Evolutionary conservation across 2,888 invertebrate genomes (phyloP), one percentile per base, ranked within the genome.

Genomic region (Dynastes maya): DNA sequence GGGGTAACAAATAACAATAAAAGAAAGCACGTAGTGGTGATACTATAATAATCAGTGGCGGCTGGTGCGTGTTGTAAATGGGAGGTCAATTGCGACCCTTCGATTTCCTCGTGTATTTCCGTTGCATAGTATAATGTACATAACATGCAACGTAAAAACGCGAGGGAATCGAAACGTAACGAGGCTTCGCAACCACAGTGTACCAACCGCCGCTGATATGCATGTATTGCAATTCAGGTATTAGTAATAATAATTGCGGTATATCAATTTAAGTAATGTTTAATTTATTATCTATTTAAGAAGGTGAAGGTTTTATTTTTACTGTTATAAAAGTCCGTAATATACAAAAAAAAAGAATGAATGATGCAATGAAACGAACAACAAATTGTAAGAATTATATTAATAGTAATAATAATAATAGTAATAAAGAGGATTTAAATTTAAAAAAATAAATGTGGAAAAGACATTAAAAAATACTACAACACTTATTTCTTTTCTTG

Each of bases 391-490:
- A 16, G 8, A 67, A 67, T 67, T 67, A 67, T 22, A 45, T 45
- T 67, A 45, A 22, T 45, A 45, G 11, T 53, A 53, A n/a, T 45
- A 45, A 11, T 53, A 53, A n/a, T 53, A 53, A 13, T 53, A 53
- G 53, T 53, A 53, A 53, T 53, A 53, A 22, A 37, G 67, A 67
- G 45, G 49, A 67, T 67, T n/a, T 45, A 67, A 40, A 16, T 40
- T 45, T 16, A 45, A 61, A 27, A 61, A 61, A 29, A 61, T 29
- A 61, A 5, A 29, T 67, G 45, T 67, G 67, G 67, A 67, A 67
- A 40, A 40, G 40, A 45, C n/a, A 29, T 40, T 40, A 45, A 40
- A 32, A 55, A 53, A 53, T 53, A 53, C n/a, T 53, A 37, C 16
- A 71, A 51, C 53, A 55, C 27, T 55, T 71, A 71, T 37, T 71